Evolutionary conservation across 2,797 vertebrate genomes (phyloP), one percentile per base, ranked within the genome.

Genomic region (Crypturellus tataupa): DNA sequence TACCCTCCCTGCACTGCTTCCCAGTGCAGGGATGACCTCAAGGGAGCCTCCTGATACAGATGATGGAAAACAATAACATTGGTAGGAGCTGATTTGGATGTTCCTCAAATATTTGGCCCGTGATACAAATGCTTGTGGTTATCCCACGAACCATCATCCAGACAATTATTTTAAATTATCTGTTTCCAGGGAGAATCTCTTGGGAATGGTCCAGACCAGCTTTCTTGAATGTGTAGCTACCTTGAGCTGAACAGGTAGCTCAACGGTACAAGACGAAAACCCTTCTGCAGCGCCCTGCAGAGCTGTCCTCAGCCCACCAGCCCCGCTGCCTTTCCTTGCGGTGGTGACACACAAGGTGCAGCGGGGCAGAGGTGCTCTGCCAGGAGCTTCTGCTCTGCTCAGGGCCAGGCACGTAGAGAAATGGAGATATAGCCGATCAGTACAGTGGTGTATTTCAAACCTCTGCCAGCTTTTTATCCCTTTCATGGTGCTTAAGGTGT

Each of bases 111-210:
- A 82, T 91, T 84, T 88, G 73, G n/a, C 80, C 77, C 4, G 2
- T 80, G 47, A 73, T 86, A 79, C 11, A 70, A 76, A 80, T 47
- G 16, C 42, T 77, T 95, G 78, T 42, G 90, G 75, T 77, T 91
- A 87, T 84, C 68, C 78, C 92, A 88, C 0, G 0, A 81, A 70
- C 47, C 53, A 90, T 80, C 73, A 56, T 88, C 56, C 1, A 3
- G 87, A 72, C 71, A 89, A 88, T 64, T 75, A 80, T 73, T 95
- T 90, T 70, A 44, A 94, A 95, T 93, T 79, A 70, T 70, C 51
- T 56, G 21, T 58, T 94, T 93, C 80, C 64, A 94, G 77, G 87
- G 94, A 76, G 0, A 1, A 65, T 46, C 25, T 63, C 39, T 81
- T 6, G 0, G 55, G 51, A 70, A 53, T 18, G 35, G 12, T 51